phyloP scores from a whole-genome alignment of 30 jellyfish, hydroid and myxozoan species.

The Haliclystus octoradiatus region DNA sequence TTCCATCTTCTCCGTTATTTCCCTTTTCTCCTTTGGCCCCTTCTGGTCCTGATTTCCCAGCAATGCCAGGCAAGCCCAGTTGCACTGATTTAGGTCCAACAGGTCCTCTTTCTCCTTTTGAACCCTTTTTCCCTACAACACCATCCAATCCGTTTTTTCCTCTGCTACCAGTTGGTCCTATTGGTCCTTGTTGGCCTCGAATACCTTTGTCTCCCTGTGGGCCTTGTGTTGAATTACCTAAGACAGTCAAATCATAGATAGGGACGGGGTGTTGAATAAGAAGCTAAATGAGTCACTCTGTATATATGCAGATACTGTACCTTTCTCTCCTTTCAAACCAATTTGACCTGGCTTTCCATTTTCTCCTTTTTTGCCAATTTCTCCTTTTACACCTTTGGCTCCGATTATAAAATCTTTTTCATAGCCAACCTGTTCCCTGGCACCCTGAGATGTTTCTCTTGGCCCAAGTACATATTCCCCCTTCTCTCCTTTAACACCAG shows the following conservation, averaged over 20 bases:
- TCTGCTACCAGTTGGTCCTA: conserved; percentile 25
- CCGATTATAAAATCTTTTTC: background rate
- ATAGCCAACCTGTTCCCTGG: background rate
- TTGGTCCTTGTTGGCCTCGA: conserved; percentile 39
- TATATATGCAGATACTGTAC: background rate
- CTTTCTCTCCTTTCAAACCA: background rate
- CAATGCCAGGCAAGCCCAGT: conserved; percentile 65
- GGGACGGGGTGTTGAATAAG: background rate
- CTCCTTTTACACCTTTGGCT: background rate
- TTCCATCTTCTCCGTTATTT: conserved; percentile 45
- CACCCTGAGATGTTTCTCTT: background rate
- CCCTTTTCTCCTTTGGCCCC: conserved; percentile 68
- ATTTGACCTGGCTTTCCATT: background rate
- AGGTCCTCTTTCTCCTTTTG: conserved; percentile 29
- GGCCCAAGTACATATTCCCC: too few species aligned
- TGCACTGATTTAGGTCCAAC: conserved; percentile 28
- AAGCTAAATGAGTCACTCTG: background rate
- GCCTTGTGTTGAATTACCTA: conserved; percentile 3
- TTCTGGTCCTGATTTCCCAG: conserved; percentile 19
- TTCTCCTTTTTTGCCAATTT: background rate
- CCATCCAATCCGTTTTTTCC: conserved; percentile 27
- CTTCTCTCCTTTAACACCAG: background rate
- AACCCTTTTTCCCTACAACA: conserved; percentile 23
- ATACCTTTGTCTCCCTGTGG: conserved; percentile 22
- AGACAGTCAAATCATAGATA: background rate